Conservation (phyloP, 2,797 vertebrate species). For the Uromys caudimaculatus region DNA sequence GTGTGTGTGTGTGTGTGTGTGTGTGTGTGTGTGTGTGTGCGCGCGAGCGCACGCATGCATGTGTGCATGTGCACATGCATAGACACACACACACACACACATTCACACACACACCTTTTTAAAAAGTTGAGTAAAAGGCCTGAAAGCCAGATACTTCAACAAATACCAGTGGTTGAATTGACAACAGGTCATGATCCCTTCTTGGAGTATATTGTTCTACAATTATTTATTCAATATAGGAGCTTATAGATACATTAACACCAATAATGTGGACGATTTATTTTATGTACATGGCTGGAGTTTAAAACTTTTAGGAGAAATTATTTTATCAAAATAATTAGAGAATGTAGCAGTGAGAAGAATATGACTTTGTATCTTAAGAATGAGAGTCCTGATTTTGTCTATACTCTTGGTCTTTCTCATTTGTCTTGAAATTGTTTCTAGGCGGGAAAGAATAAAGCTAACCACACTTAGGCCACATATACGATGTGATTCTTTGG, state of each 20-base stretch:
- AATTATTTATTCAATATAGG: slow-evolving; percentile 60
- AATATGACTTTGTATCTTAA: slow-evolving; percentile 57
- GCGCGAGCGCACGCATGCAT: too few relatives aligned
- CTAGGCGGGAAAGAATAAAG: slow-evolving; percentile 43
- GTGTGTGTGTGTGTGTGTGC: too few relatives aligned
- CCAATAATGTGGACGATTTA: slow-evolving; percentile 34
- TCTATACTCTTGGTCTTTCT: slow-evolving; percentile 9
- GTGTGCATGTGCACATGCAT: too few relatives aligned
- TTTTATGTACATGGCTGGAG: slow-evolving; percentile 38
- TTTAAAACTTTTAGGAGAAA: slow-evolving; percentile 65
- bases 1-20: too few relatives aligned
- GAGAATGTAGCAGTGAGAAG: slow-evolving; percentile 44
- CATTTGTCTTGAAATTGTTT: slow-evolving; percentile 28
- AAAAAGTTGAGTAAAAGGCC: background rate
- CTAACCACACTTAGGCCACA: slow-evolving; percentile 34
- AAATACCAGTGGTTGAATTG: background rate
- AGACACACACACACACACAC: background rate
- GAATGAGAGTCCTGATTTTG: slow-evolving; percentile 56
- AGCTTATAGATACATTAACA: slow-evolving; percentile 38
- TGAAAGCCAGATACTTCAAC: slow-evolving; percentile 15
- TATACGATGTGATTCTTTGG: slow-evolving; percentile 49
- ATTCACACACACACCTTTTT: background rate
- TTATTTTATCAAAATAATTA: slow-evolving; percentile 69
- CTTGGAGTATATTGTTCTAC: background rate
- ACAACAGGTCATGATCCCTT: background rate